Conservation (phyloP, 2,113 vertebrate genomes). For the Microcebus griseorufus region DNA sequence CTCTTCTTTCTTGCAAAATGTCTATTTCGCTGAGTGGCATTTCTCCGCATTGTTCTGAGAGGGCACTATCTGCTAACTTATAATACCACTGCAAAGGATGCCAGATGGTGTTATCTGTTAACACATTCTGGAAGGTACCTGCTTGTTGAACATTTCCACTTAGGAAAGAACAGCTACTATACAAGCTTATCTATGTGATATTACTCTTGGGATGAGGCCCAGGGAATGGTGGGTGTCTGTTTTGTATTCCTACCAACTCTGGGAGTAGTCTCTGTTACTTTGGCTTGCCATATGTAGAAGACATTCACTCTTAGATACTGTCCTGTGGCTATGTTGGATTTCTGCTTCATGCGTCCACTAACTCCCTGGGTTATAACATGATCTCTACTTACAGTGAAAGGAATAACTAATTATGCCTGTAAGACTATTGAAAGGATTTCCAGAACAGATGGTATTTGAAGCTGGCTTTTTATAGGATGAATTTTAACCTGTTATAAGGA, state of each 20-base stretch:
- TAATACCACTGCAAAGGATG: not conserved
- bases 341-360: slow-evolving; percentile 53
- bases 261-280: not conserved
- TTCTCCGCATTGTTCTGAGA: not conserved
- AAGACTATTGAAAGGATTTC: slow-evolving; percentile 28
- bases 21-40: not conserved
- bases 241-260: not conserved
- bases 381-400: slow-evolving; percentile 15
- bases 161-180: not conserved
- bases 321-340: not conserved
- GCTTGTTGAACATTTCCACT: not conserved
- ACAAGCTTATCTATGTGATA: not conserved
- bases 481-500: not conserved
- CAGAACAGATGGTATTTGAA: slow-evolving; percentile 49
- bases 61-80: not conserved
- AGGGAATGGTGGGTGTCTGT: not conserved
- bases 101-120: not conserved
- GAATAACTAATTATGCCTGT: slow-evolving; percentile 38
- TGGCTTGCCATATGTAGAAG: not conserved
- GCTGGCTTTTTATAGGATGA: not conserved
- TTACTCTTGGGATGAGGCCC: slow-evolving; percentile 15
- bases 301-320: not conserved
- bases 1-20: not conserved
- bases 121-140: not conserved
- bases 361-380: not conserved